These are phyloP conservation scores for Aproaerema taeniolella DNA, from an alignment of 2,888 invertebrate genomes.

Conservation along the genomic window DNA sequence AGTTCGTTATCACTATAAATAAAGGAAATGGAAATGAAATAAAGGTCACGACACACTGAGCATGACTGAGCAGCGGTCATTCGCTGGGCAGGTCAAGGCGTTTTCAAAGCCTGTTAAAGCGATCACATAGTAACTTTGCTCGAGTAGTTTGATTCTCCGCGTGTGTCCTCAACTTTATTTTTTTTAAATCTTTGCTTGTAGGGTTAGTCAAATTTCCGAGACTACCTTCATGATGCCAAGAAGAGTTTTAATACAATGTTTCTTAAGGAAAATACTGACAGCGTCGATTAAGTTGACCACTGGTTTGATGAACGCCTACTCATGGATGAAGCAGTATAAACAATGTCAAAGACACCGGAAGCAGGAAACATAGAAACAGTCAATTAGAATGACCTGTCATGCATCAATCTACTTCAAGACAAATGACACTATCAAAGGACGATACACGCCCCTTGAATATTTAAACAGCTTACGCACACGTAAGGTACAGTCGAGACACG, in stretches of 20 bases:
- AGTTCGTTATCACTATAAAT: constrained; percentile 35
- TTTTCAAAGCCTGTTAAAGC: constrained; percentile 42
- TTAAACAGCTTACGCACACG: too few relatives aligned
- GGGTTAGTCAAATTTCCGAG: constrained; percentile 8
- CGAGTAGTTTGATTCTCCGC: too few relatives aligned
- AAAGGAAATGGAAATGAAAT: constrained; percentile 48
- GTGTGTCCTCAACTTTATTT: constrained; percentile 3
- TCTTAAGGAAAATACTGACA: constrained; percentile 5
- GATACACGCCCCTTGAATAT: too few relatives aligned
- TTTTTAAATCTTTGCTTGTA: too few relatives aligned
- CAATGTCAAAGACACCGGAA: constrained; percentile 44
- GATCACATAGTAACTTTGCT: too few relatives aligned
- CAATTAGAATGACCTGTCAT: constrained; percentile 12
- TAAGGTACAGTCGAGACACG: too few relatives aligned
- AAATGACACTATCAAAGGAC: too few relatives aligned
- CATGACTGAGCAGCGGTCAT: constrained; percentile 37
- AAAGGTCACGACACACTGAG: constrained; percentile 49
- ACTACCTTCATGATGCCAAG: too few relatives aligned
- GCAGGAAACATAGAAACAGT: constrained; percentile 29
- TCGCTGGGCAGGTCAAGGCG: constrained; percentile 46
- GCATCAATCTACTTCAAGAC: constrained; percentile 9
- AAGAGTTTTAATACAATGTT: too few relatives aligned
- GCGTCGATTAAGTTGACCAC: too few relatives aligned
- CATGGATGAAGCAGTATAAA: too few relatives aligned
- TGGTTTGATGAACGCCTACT: too few relatives aligned